Base-by-base conservation (phyloP, 2,113 vertebrate genomes). In the Psophia crepitans region DNA sequence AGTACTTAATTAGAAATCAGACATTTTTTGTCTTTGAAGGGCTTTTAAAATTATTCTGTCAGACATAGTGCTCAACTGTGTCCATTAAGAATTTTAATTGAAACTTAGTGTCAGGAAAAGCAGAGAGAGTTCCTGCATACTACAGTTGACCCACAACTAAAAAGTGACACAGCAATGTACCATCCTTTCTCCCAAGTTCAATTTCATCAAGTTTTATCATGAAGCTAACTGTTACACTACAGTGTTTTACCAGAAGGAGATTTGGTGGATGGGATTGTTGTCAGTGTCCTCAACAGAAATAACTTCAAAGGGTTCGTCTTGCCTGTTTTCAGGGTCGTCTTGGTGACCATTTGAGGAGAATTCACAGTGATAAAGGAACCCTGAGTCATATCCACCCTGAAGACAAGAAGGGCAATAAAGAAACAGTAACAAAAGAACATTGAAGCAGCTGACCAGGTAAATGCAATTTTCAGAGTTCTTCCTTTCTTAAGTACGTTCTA, bases 281-380 rank as follows among this genome's bases (percentile, higher is more conserved):
- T 99, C 98, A 2, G 98, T 76, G 30, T 96, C 71, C 32, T 98
- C 86, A 57, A 99, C 21, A 51, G 96, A 92, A 81, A 98, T 95
- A 83, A 98, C 98, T 94, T 98, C 97, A 94, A 99, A 99, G 9
- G 99, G 99, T 83, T 99, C 98, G 68, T 99, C 98, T 93, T 97
- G 94, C 68, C 90, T 96, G 37, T 86, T 46, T 92, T 97, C 77
- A 91, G 97, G 95, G 51, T 98, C 94, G 35, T 88, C 77, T 4
- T 88, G 60, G 6, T 24, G 60, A 95, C 97, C 97, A n/a, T 97
- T 8, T 92, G 97, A 81, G 95, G 97, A 81, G 95, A 99, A 99
- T 65, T 97, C 93, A 75, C 99, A 99, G 43, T 99, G 99, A 92
- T 99, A 99, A 18, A 99, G 96, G 92, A 98, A 99, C 30, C 99